Base-by-base conservation (phyloP, 2,888 invertebrate genomes). In the Rotaria macrura region DNA sequence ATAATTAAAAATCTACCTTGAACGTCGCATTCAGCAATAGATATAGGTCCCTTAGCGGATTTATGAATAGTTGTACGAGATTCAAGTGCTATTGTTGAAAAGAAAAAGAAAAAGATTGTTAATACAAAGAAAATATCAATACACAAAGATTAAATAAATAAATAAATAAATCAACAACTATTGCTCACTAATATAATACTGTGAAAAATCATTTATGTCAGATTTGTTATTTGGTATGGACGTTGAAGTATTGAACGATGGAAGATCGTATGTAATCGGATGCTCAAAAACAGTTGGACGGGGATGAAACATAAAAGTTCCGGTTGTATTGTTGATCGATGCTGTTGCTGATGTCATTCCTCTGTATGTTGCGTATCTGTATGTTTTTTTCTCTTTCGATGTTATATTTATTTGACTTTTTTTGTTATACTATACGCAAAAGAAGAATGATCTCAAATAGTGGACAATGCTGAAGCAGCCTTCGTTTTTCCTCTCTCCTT, bases 51-150 rank as follows among this genome's bases (percentile, higher is more conserved):
- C 43, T 79, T 79, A 9, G 79, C 79, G 25, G 43, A 79, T 79
- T 79, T 79, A 14, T 79, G 79, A n/a, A 79, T 79, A 6, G 79
- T 79, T 79, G 79, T 79, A 12, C 79, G 40, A 10, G 79, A 40
- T 79, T 79, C 79, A 79, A 79, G 79, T 20, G 79, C 79, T 79
- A 43, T 43, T 43, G n/a, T n/a, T n/a, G n/a, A n/a, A n/a, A n/a
- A n/a, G n/a, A n/a, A n/a, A n/a, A n/a, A n/a, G n/a, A n/a, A n/a
- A n/a, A n/a, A n/a, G n/a, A n/a, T n/a, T n/a, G n/a, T n/a, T n/a
- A n/a, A n/a, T n/a, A n/a, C n/a, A n/a, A n/a, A n/a, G n/a, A n/a
- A n/a, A n/a, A n/a, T 74, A 40, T 25, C 6, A 20, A 74, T 57
- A 14, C 4, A 20, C 2, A 57, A 57, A n/a, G 47, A 14, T 12